phyloP scores from a whole-genome alignment of 2,888 invertebrate species.

The Dynastes hyllus region DNA sequence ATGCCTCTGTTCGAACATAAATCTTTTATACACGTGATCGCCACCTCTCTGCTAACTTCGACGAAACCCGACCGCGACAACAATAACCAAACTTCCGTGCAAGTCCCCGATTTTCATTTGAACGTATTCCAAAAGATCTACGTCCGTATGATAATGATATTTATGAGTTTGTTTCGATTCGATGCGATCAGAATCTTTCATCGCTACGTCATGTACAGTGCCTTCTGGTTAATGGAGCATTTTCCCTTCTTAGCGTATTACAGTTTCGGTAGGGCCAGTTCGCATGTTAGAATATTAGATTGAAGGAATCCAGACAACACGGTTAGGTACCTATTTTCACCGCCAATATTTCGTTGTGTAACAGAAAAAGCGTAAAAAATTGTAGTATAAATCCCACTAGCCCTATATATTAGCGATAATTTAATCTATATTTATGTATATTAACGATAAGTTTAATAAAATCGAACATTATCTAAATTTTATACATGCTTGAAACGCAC shows the following conservation, averaged over 20 bases:
- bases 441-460: too few relatives aligned
- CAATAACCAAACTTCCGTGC: slow-evolving; percentile 30
- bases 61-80: slow-evolving; percentile 51
- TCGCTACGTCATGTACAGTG: slow-evolving; percentile 76
- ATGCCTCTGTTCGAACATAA: slow-evolving; percentile 77
- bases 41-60: slow-evolving; percentile 54
- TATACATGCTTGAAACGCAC: too few relatives aligned
- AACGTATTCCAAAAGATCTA: slow-evolving; percentile 46
- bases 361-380: too few relatives aligned
- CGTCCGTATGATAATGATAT: slow-evolving; percentile 32
- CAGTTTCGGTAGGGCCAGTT: slow-evolving; percentile 73
- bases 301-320: too few relatives aligned
- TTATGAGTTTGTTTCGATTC: slow-evolving; percentile 62
- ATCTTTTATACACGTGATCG: slow-evolving; percentile 72
- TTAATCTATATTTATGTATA: too few relatives aligned
- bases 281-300: slow-evolving; percentile 16
- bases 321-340: too few relatives aligned
- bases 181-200: slow-evolving; percentile 74
- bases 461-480: too few relatives aligned
- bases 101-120: slow-evolving; percentile 31
- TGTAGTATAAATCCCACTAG: too few relatives aligned
- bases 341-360: too few relatives aligned
- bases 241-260: slow-evolving; percentile 82
- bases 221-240: slow-evolving; percentile 77
- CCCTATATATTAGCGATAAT: too few relatives aligned